Evolutionary conservation across 1,140 invertebrate species (phyloP), one percentile per base, ranked within the genome.

Genomic region (Chironomus tepperi): DNA sequence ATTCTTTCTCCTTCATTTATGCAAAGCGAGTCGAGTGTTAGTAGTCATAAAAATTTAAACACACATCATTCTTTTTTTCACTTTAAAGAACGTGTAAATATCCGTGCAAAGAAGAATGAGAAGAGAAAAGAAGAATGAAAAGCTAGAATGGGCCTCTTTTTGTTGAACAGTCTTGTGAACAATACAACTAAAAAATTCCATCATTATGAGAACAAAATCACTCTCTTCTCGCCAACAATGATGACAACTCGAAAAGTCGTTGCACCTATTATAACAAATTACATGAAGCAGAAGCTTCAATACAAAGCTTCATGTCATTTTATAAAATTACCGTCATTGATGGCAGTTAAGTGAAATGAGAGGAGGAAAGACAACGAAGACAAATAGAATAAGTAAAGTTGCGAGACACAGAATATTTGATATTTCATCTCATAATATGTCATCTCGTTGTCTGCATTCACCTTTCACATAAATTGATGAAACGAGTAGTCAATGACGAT

Each of bases 181-280:
- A 57, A 57, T 1, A 57, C 9, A 57, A 57, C 9, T n/a, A n/a
- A n/a, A n/a, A 57, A 57, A 12, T n/a, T 57, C 47, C n/a, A n/a
- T 57, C 47, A n/a, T 10, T 57, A 57, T 57, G 10, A 57, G 47
- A 1, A 12, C 47, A 57, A 57, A 57, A 57, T n/a, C 5, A 34
- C 47, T 57, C 12, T 57, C 12, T n/a, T n/a, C 12, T n/a, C 47
- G 47, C 15, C n/a, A n/a, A 57, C 47, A 57, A 12, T n/a, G 3
- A 57, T 57, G 47, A 57, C 47, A n/a, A 57, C 65, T 70, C 10
- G 19, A 70, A 18, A 70, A 21, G 19, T 70, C 65, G 65, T 70
- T 70, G 65, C 65, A 70, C 65, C 65, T 70, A 19, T 70, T 70
- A 57, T 57, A 15, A 57, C 47, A 57, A 57, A 57, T 57, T 57